Conservation (phyloP, 2,888 invertebrate species). For the Drosophila yooni region DNA sequence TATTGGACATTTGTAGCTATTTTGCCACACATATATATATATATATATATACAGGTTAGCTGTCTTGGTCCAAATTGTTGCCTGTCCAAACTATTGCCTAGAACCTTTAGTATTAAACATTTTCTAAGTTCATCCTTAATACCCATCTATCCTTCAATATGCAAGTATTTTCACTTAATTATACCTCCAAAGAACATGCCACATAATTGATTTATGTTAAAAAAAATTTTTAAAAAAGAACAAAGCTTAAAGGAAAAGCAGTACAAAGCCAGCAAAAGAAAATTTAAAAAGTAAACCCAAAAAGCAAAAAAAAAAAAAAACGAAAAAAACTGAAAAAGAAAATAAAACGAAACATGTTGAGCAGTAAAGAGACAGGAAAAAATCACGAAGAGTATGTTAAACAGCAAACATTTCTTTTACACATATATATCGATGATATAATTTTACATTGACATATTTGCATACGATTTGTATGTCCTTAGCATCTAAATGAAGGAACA, state of each 20-base stretch:
- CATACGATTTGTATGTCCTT: slow-evolving; percentile 36
- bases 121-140: slow-evolving; percentile 39
- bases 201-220: slow-evolving; percentile 1
- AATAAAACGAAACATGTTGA: slow-evolving; percentile 3
- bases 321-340: background rate
- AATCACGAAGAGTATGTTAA: slow-evolving; percentile 23
- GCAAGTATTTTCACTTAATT: background rate
- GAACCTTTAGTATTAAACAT: slow-evolving; percentile 37
- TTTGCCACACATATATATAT: background rate
- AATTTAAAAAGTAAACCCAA: background rate
- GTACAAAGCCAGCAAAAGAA: slow-evolving; percentile 43
- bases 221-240: background rate
- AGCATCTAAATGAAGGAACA: slow-evolving; percentile 22
- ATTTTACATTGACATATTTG: slow-evolving; percentile 26
- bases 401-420: slow-evolving; percentile 30
- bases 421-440: slow-evolving; percentile 16
- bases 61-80: slow-evolving; percentile 37
- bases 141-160: background rate
- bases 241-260: slow-evolving; percentile 28
- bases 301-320: background rate
- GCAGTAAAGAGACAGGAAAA: slow-evolving; percentile 26
- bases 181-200: background rate
- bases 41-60: slow-evolving; percentile 16
- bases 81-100: slow-evolving; percentile 1
- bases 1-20: slow-evolving; percentile 6